Evolutionary conservation across 2,888 invertebrate species (phyloP).

Genomic region (Epistrophe grossulariae): DNA sequence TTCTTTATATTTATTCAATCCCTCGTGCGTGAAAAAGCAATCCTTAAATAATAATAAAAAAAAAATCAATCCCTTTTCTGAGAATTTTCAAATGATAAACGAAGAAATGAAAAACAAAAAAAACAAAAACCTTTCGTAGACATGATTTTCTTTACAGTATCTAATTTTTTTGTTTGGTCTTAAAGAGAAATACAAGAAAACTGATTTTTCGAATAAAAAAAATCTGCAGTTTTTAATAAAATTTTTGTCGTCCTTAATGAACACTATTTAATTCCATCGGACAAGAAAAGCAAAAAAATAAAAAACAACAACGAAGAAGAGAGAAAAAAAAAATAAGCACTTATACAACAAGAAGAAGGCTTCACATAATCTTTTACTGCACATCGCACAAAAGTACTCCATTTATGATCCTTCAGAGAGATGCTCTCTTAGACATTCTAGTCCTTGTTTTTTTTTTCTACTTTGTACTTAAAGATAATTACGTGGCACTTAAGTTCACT

Average conservation of each 20-base stretch:
- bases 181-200: neutral
- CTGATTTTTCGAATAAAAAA: neutral
- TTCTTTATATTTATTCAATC: constrained; percentile 41
- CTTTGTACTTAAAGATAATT: constrained; percentile 57
- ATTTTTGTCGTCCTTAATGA: constrained; percentile 31
- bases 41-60: neutral
- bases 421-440: constrained; percentile 40
- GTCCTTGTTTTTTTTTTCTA: constrained; percentile 18
- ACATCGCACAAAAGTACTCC: constrained; percentile 44
- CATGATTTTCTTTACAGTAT: neutral
- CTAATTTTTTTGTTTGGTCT: neutral
- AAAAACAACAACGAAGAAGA: neutral
- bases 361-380: constrained; percentile 44
- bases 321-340: constrained; percentile 23
- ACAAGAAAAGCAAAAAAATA: neutral
- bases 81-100: constrained; percentile 2
- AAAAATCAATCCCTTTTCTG: neutral
- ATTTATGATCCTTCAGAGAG: constrained; percentile 39
- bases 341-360: constrained; percentile 16
- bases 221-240: constrained; percentile 11
- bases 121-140: neutral
- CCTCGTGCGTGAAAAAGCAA: constrained; percentile 37
- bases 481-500: constrained; percentile 46
- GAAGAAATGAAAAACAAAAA: neutral
- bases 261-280: constrained; percentile 13